These are phyloP conservation scores for Esox masquinongy DNA, from an alignment of 2,797 vertebrate species.

Conservation along the genomic window DNA sequence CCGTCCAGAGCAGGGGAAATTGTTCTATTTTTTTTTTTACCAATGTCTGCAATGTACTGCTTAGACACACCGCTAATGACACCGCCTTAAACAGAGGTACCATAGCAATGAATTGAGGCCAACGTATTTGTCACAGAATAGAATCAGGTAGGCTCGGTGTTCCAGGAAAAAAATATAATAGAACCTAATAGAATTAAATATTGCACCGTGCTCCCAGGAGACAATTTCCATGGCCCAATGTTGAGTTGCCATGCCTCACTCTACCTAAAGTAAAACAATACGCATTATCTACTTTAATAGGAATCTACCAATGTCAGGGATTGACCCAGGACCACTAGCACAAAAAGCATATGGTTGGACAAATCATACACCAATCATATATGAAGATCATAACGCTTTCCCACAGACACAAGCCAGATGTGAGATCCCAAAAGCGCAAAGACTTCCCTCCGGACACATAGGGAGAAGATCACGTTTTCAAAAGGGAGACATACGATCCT, in stretches of 20 bases:
- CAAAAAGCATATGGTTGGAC: slow-evolving; percentile 31
- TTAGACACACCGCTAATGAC: slow-evolving; percentile 22
- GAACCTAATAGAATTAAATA: slow-evolving; percentile 17
- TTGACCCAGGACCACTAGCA: slow-evolving; percentile 16
- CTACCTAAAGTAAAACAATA: slow-evolving; percentile 48
- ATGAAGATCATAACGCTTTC: neutral
- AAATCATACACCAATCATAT: slow-evolving; percentile 15
- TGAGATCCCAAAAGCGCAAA: slow-evolving; percentile 7
- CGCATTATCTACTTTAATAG: slow-evolving; percentile 40
- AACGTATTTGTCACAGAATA: neutral
- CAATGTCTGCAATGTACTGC: slow-evolving; percentile 35
- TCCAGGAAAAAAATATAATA: neutral
- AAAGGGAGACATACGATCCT: slow-evolving; percentile 22
- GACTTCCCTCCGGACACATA: slow-evolving; percentile 27
- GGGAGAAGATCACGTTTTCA: slow-evolving; percentile 30
- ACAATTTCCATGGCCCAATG: slow-evolving; percentile 16
- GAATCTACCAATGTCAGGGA: slow-evolving; percentile 28
- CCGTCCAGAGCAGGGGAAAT: slow-evolving; percentile 29
- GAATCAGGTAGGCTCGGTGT: neutral
- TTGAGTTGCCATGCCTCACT: neutral
- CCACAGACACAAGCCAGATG: slow-evolving; percentile 14
- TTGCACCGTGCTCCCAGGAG: slow-evolving; percentile 30
- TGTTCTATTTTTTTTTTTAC: slow-evolving; percentile 50
- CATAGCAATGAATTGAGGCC: neutral
- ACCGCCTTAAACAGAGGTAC: neutral